These are phyloP conservation scores for Rhabdophis nuchalis DNA, from an alignment of 2,797 vertebrate species.

Conservation along the genomic window DNA sequence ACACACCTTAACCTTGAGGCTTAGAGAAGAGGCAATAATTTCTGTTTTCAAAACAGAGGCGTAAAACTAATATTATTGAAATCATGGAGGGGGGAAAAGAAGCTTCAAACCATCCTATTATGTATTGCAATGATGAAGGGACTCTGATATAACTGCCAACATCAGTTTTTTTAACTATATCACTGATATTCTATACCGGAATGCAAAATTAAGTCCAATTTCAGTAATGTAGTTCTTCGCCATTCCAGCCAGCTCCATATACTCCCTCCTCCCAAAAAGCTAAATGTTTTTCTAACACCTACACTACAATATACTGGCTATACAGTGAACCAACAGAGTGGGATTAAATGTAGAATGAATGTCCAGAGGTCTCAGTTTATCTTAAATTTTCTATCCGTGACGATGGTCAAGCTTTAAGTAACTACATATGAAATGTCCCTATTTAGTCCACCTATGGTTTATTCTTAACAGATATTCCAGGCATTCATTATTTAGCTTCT, in stretches of 20 bases:
- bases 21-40: not conserved
- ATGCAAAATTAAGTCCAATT: not conserved
- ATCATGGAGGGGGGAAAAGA: not conserved
- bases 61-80: not conserved
- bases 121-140: not conserved
- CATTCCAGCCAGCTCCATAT: not conserved
- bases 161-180: not conserved
- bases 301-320: not conserved
- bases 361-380: not conserved
- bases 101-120: not conserved
- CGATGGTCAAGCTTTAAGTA: not conserved
- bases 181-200: too few species aligned
- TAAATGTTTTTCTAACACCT: not conserved
- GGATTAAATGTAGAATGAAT: not conserved
- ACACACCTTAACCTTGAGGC: not conserved
- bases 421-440: not conserved
- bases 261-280: rapidly evolving
- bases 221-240: not conserved
- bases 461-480: not conserved
- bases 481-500: not conserved
- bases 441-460: not conserved
- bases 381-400: not conserved
- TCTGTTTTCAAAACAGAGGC: not conserved
- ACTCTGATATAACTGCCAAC: not conserved
- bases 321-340: not conserved